These are phyloP conservation scores for Apodemus agrarius DNA, from an alignment of 2,797 vertebrate species.

Conservation along the genomic window DNA sequence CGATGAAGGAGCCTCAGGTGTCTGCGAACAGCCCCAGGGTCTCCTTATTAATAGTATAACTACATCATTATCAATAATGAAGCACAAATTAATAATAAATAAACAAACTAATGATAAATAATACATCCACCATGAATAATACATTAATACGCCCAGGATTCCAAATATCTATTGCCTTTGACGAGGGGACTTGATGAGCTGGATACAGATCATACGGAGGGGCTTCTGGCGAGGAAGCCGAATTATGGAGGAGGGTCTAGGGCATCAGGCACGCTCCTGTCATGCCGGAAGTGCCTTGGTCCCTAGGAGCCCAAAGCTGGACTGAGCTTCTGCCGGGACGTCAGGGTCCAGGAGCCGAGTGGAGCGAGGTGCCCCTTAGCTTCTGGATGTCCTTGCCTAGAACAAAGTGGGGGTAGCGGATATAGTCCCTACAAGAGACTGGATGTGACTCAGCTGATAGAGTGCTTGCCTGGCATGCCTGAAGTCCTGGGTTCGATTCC, in stretches of 20 bases:
- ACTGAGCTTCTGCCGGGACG: background rate
- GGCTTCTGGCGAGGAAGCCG: background rate
- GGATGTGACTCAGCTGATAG: background rate
- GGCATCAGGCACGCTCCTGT: background rate
- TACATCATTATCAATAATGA: constrained; percentile 80
- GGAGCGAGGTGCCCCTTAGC: rapidly evolving
- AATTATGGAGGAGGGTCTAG: background rate
- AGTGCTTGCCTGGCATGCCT: background rate
- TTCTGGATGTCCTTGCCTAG: background rate
- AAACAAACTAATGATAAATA: constrained; percentile 82
- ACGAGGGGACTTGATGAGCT: constrained; percentile 58
- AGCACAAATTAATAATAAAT: constrained; percentile 83
- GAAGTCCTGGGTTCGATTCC: background rate
- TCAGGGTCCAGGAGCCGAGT: background rate
- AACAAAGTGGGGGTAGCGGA: background rate
- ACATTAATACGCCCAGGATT: constrained; percentile 67
- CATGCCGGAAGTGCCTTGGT: background rate
- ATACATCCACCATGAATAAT: constrained; percentile 78
- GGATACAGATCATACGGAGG: constrained; percentile 60
- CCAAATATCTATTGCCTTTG: constrained; percentile 68
- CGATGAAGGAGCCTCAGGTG: background rate
- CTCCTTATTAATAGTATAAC: constrained; percentile 74
- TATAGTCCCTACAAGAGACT: background rate
- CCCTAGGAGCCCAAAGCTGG: background rate
- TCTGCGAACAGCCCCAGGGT: background rate